These are phyloP conservation scores for Phylloscopus whistleri DNA, from an alignment of 2,113 vertebrate genomes.

Conservation along the genomic window DNA sequence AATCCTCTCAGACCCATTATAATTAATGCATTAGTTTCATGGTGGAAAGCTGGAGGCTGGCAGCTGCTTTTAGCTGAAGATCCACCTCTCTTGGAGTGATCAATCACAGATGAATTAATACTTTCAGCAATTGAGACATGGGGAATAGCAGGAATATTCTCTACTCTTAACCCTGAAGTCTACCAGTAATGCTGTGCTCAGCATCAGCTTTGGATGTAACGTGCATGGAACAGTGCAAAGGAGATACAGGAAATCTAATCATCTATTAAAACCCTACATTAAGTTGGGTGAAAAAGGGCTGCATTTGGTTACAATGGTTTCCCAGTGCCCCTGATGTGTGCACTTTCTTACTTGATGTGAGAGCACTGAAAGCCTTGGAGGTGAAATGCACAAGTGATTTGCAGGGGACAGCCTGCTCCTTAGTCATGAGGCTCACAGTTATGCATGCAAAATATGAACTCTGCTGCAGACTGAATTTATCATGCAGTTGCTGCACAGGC, in stretches of 20 bases:
- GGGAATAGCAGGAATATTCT: neutral
- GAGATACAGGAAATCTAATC: neutral
- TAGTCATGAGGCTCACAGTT: neutral
- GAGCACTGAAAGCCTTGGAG: neutral
- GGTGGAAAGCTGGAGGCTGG: neutral
- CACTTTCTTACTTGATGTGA: neutral
- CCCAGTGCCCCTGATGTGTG: neutral
- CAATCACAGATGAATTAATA: neutral
- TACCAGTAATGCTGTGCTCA: neutral
- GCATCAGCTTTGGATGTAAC: neutral
- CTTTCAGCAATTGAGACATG: neutral
- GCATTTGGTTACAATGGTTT: neutral
- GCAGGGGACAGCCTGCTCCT: neutral
- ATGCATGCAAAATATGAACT: neutral
- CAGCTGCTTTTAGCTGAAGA: neutral
- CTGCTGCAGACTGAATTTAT: constrained; percentile 2
- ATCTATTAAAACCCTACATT: neutral
- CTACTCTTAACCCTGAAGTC: neutral
- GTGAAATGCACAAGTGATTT: neutral
- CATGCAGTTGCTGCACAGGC: neutral
- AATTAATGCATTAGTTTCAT: neutral
- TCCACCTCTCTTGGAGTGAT: neutral
- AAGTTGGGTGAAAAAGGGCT: neutral
- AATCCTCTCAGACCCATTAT: neutral
- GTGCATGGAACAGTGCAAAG: neutral